Percentiles rank a stretch among this genome's conserved stretches.
Evolutionary conservation across 2,113 vertebrate genomes (phyloP).

Genomic region (Polypterus bichir): DNA sequence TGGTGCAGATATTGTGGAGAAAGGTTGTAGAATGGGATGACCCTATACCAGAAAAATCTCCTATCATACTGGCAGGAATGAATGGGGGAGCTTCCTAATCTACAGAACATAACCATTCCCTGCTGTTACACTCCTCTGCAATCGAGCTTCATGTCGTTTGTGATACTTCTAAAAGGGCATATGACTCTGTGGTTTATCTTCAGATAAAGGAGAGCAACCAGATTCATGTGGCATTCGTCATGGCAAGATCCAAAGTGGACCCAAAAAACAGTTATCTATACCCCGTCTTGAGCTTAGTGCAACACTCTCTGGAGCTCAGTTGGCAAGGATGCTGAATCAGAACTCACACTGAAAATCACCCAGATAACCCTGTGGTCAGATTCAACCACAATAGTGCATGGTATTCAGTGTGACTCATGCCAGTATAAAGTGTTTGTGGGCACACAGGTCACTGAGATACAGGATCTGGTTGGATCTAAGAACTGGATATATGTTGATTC

Average conservation of each 20-base stretch:
- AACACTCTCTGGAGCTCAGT: constrained; percentile 10
- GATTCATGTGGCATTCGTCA: constrained; percentile 8
- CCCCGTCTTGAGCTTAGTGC: constrained; percentile 13
- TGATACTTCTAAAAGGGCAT: constrained; percentile 15
- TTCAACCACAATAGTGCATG: constrained; percentile 4
- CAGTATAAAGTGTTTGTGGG: constrained; percentile 15
- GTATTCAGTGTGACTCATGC: constrained; percentile 8
- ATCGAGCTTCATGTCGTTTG: constrained; percentile 13
- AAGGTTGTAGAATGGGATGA: constrained; percentile 8
- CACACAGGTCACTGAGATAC: constrained; percentile 6
- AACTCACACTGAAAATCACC: constrained; percentile 5
- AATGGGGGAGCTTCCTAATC: constrained; percentile 2
- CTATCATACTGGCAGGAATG: constrained; percentile 8
- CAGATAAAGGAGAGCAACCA: neutral
- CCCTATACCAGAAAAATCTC: neutral
- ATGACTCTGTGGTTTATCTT: constrained; percentile 16
- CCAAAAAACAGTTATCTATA: constrained; percentile 8
- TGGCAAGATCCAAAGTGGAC: constrained; percentile 9
- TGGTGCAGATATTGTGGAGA: constrained; percentile 1
- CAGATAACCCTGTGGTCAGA: constrained; percentile 2
- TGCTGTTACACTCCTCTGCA: neutral
- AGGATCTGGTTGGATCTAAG: no score
- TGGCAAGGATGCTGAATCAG: constrained; percentile 1
- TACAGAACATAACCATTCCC: neutral
- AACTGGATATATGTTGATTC: no score